Evolutionary conservation across 2,888 invertebrate genomes (phyloP), one percentile per base, ranked within the genome.

Genomic region (Ichneumon xanthorius): DNA sequence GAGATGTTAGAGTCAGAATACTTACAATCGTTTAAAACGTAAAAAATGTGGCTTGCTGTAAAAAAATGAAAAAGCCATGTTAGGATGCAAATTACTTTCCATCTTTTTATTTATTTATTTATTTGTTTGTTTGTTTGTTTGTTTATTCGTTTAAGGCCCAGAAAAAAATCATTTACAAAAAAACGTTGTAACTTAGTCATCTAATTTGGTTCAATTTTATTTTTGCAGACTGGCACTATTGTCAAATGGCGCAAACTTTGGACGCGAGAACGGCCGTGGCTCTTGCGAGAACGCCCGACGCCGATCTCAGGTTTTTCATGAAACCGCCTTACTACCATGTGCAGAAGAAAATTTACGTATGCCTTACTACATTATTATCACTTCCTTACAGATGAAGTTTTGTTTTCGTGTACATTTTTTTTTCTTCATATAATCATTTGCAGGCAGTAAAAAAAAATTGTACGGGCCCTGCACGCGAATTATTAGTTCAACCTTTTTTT

Each of bases 161-260:
- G 45, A 16, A 48, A 16, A 48, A 48, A 48, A 16, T 45, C 45
- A 45, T 45, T 45, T 14, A 2, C 14, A 14, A 45, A 45, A 45
- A 45, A 14, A 14, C 9, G 3, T 45, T 4, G 4, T 48, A 48
- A 83, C 16, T 73, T 55, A 76, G 71, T 58, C 61, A 71, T 7
- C 5, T 19, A 61, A 37, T 65, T 33, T n/a, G 19, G 26, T 48
- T 6, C n/a, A 11, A 67, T 16, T 37, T 86, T 79, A 85, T 82
- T 73, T 78, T 91, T 92, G 86, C 87, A 95, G 95, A 95, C 88
- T 94, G 94, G 90, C 94, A 97, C 89, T 97, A 96, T 91, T 94
- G 95, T 75, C 96, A 97, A 90, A 95, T 98, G 84, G 97, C 98
- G 5, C 97, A 98, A 94, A 96, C 97, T 87, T 95, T 97, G 89